These are phyloP conservation scores for Trididemnum clinides DNA, from an alignment of 23 tunicate species.

Conservation along the genomic window DNA sequence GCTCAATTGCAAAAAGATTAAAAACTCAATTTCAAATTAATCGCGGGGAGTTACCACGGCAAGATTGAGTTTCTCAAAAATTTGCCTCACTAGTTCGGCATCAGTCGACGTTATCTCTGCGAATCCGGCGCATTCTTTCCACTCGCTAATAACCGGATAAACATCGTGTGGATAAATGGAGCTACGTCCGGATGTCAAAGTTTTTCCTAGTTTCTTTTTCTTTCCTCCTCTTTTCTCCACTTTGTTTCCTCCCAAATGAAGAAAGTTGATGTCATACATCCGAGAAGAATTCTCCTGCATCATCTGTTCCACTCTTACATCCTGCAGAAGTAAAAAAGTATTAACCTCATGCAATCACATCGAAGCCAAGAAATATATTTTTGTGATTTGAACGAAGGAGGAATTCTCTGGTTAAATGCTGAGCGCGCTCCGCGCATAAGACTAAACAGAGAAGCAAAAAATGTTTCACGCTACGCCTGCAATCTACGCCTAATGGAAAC, in stretches of 20 bases:
- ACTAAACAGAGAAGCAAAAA: too few species aligned
- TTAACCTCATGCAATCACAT: too few species aligned
- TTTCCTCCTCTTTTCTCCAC: not conserved
- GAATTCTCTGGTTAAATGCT: too few species aligned
- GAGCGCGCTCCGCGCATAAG: too few species aligned
- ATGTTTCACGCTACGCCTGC: too few species aligned
- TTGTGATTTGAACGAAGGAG: too few species aligned
- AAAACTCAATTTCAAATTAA: too few species aligned
- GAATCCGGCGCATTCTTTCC: constrained; percentile 85
- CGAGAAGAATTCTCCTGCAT: constrained; percentile 41
- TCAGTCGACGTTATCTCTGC: constrained; percentile 74
- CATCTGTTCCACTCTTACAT: constrained; percentile 28
- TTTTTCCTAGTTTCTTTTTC: constrained; percentile 12
- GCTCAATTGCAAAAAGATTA: too few species aligned
- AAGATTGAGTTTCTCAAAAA: constrained; percentile 68
- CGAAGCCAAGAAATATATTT: too few species aligned
- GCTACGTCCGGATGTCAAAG: constrained; percentile 11
- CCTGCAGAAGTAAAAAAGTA: constrained; percentile 14
- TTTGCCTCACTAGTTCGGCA: constrained; percentile 36
- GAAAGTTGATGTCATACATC: constrained; percentile 42
- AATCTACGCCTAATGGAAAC: too few species aligned
- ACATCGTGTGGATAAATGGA: constrained; percentile 61
- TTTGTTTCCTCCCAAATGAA: not conserved
- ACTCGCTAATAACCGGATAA: constrained; percentile 53
- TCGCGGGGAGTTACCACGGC: constrained; percentile 33